Evolutionary conservation across 35 echinoderm and acorn worm species (phyloP).

Genomic region (Ophiothrix spiculata): DNA sequence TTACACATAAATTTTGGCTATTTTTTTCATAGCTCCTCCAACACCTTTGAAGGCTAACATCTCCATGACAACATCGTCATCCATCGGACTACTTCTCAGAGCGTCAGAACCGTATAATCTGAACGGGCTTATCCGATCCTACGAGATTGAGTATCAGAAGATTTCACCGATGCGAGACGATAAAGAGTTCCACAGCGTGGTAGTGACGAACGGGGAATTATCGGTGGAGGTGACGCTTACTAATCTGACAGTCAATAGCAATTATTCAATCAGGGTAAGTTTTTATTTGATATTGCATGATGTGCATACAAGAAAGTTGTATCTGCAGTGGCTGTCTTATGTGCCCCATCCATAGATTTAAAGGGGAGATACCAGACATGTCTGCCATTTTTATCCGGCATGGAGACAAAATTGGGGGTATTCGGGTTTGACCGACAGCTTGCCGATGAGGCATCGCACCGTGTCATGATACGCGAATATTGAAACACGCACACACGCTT

Average conservation of each 20-base stretch:
- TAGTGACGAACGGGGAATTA: not conserved
- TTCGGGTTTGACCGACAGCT: too few species aligned
- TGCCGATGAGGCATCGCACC: too few species aligned
- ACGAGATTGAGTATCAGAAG: not conserved
- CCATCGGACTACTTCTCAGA: not conserved
- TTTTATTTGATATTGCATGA: too few species aligned
- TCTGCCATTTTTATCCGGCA: too few species aligned
- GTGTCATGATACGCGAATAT: too few species aligned
- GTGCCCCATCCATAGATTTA: too few species aligned
- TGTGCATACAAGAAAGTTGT: too few species aligned
- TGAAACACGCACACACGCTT: too few species aligned
- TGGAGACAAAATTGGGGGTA: too few species aligned
- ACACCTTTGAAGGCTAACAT: not conserved
- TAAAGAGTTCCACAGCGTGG: not conserved
- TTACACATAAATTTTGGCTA: too few species aligned
- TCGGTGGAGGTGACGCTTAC: not conserved
- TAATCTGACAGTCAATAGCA: not conserved
- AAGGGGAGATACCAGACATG: too few species aligned
- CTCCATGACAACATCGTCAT: not conserved
- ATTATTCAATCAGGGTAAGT: not conserved
- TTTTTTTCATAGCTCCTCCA: not conserved
- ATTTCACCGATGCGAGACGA: not conserved
- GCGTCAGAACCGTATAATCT: conserved; percentile 18
- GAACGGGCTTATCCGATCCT: conserved; percentile 8
- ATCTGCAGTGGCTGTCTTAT: too few species aligned